Base-by-base conservation (phyloP, 2,797 vertebrate genomes). In the Erethizon dorsatum region DNA sequence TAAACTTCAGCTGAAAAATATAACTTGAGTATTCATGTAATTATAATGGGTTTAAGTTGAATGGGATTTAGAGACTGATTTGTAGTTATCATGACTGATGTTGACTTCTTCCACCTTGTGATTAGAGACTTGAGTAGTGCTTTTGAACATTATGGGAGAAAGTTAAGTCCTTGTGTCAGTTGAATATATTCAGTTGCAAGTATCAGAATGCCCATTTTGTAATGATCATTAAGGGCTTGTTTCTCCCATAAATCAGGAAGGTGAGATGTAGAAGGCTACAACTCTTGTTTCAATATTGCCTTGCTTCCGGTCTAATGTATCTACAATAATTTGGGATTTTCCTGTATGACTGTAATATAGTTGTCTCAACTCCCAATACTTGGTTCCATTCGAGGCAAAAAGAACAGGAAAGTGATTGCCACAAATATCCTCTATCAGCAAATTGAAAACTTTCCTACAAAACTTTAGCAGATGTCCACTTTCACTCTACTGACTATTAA, bases 241-340 rank as follows among this genome's bases (percentile, higher is more conserved):
- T 96, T 88, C 83, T 75, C 52, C 77, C 8, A 26, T 93, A 85
- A 87, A 47, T 94, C 4, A 61, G 83, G n/a, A 93, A 95, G 31
- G 1, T 28, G 77, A 88, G 18, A 14, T 57, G 1, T 67, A 37
- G 17, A 18, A 69, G 6, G 18, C 50, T 75, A 1, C 6, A 80
- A 15, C 6, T 90, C 41, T 87, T 45, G 41, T 67, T 91, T 87
- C n/a, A 88, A 1, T 82, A 88, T 52, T 20, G 75, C 31, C 50
- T 59, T 94, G n/a, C 57, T 93, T 20, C 59, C 78, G 24, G n/a
- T 10, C 22, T 59, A 65, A 65, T 15, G 20, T 69, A 47, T 71
- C 54, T 94, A 24, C 18, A 84, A 13, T 87, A 57, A 61, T 87
- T 18, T 41, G 7, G 20, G 26, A 2, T 31, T 97, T 95, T 95